Percentiles rank a stretch among this genome's conserved stretches.
Evolutionary conservation across 2,113 vertebrate genomes (phyloP).

Genomic region (Motacilla tschutschensis): DNA sequence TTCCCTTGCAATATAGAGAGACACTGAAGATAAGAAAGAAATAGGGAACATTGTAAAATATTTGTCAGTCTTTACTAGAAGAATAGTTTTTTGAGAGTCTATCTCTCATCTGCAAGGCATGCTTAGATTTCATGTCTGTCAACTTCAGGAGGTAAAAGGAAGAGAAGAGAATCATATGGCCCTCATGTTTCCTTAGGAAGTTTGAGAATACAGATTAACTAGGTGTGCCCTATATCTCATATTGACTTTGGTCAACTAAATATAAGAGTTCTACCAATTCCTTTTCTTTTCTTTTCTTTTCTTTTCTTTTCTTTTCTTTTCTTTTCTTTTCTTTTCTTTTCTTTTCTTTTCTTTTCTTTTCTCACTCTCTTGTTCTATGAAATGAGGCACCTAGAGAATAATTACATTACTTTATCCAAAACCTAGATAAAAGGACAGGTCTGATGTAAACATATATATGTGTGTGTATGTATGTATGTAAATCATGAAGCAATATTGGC

Average conservation of each 20-base stretch:
- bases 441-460: background rate
- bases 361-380: background rate
- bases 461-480: accelerated
- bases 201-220: background rate
- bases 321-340: background rate
- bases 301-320: background rate
- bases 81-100: background rate
- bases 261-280: background rate
- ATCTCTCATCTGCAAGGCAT: background rate
- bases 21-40: background rate
- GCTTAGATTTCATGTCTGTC: background rate
- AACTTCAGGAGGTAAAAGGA: background rate
- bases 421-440: background rate
- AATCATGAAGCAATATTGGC: background rate
- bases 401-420: background rate
- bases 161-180: background rate
- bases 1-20: background rate
- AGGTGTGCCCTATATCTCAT: background rate
- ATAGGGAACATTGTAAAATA: background rate
- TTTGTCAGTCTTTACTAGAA: background rate
- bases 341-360: no score
- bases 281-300: no score
- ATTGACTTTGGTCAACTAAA: background rate
- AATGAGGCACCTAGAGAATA: background rate
- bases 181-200: background rate